Evolutionary conservation across 2,113 vertebrate genomes (phyloP), one percentile per base, ranked within the genome.

Genomic region (Poeciliopsis turrubarensis): DNA sequence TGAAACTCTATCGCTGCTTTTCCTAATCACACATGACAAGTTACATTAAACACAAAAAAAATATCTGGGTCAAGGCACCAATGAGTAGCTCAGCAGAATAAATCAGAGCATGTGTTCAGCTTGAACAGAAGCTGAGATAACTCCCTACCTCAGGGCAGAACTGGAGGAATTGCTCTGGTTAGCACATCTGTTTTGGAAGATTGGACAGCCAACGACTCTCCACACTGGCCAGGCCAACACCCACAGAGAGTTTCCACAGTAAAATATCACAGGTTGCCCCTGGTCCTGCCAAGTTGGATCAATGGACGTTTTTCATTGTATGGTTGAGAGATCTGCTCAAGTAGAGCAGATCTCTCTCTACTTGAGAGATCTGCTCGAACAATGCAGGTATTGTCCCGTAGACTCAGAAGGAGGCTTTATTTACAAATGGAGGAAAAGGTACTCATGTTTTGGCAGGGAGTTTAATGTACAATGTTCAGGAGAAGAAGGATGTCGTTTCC

Each of bases 201-300:
- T 84, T 83, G 77, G 37, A 68, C 85, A 79, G 75, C 67, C 86
- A 74, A 57, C 8, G 62, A 88, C 80, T 75, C 73, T 88, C 80
- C 61, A 66, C 64, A 54, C 62, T 75, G 73, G 32, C 47, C 68
- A 81, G 64, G 87, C 87, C 90, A 88, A 92, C 92, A 88, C 90
- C 92, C 92, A 89, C 86, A 86, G 77, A 64, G 82, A 82, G 82
- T 94, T 92, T 92, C 92, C 90, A 91, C 83, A 78, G 80, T 82
- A 60, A 89, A 92, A 91, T 86, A 86, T 90, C 89, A 87, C 71
- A 78, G 70, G 66, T 65, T 14, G 73, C 75, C 57, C 84, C 69
- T 25, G 63, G 73, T 73, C 79, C 70, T 86, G 85, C 87, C 87
- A 89, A 88, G 81, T 44, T 85, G 60, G 70, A 60, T 64, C 29